Conservation (phyloP, 53 echinoderm and acorn worm species). For the Echinometra lucunter region DNA sequence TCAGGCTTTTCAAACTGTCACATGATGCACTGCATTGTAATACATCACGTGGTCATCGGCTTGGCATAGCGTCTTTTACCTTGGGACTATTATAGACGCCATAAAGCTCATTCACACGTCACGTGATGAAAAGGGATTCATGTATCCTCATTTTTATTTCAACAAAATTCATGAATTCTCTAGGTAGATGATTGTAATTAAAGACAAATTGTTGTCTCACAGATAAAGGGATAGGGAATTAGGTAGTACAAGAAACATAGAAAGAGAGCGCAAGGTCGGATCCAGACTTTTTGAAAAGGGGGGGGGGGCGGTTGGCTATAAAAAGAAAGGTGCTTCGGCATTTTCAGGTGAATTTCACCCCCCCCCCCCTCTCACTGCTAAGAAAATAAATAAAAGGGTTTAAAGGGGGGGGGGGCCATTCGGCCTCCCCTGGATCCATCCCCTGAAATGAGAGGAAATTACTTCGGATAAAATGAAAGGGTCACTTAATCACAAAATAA, state of each 20-base stretch:
- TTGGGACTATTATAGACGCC: background rate
- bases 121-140: too few species aligned
- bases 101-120: too few species aligned
- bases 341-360: too few species aligned
- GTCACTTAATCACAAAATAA: too few species aligned
- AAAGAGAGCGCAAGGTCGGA: background rate
- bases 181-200: background rate
- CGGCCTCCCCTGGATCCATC: too few species aligned
- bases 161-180: background rate
- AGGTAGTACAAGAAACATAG: background rate
- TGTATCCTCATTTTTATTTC: background rate
- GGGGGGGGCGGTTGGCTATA: too few species aligned
- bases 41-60: slow-evolving; percentile 7
- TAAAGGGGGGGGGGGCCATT: too few species aligned
- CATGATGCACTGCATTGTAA: background rate
- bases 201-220: background rate
- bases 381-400: too few species aligned
- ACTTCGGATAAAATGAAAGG: too few species aligned
- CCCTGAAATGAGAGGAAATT: too few species aligned
- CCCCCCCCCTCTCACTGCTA: too few species aligned
- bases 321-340: too few species aligned
- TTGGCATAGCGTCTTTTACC: background rate
- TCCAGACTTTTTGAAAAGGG: background rate
- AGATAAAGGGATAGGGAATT: background rate
- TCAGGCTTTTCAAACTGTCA: background rate